Conservation (phyloP, 2,113 vertebrate genomes). For the Hassar affinis region DNA sequence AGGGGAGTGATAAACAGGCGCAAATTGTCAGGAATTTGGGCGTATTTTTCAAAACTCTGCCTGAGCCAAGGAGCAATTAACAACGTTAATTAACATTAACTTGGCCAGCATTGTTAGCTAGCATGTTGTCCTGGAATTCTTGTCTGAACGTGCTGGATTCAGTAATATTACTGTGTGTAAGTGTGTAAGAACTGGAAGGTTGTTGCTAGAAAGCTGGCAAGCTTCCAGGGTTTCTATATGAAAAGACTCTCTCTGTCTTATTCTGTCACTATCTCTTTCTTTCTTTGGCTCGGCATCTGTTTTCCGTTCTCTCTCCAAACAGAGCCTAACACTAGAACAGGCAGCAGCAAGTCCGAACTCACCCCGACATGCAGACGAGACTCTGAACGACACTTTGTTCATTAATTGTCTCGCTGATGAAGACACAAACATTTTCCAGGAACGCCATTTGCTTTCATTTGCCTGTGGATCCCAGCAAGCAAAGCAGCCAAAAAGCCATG, state of each 20-base stretch:
- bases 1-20: background rate
- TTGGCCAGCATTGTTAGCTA: background rate
- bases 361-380: conserved; percentile 25
- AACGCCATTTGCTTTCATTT: conserved; percentile 15
- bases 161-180: background rate
- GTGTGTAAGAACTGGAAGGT: background rate
- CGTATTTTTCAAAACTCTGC: background rate
- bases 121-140: background rate
- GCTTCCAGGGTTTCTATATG: background rate
- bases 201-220: background rate
- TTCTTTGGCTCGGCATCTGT: background rate
- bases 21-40: background rate
- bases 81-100: background rate
- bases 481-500: background rate
- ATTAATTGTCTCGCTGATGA: background rate
- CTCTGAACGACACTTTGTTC: background rate
- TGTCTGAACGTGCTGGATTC: background rate
- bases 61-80: background rate
- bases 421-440: background rate
- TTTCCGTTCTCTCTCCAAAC: background rate
- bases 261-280: background rate
- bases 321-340: conserved; percentile 22
- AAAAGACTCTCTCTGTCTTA: background rate
- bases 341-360: conserved; percentile 48
- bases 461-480: background rate